Percentiles rank a stretch among this genome's conserved stretches.
Conservation (phyloP, 2,888 invertebrate genomes). For the Homarus gammarus region DNA sequence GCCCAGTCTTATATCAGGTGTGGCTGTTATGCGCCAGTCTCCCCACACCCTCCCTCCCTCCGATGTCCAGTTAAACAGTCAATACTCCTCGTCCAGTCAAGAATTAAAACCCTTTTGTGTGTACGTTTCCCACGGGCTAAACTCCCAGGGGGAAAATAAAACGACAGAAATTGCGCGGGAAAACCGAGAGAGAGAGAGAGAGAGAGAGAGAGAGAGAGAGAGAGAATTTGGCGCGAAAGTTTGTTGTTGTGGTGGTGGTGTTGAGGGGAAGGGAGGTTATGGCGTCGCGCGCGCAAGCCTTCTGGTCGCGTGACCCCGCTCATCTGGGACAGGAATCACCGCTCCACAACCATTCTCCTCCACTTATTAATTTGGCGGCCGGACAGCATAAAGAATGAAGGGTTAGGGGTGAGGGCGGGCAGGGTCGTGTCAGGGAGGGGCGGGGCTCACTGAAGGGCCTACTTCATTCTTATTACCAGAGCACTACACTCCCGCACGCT, state of each 20-base stretch:
- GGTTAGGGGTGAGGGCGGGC: neutral
- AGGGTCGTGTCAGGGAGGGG: neutral
- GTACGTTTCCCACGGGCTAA: conserved; percentile 23
- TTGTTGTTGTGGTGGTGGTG: neutral
- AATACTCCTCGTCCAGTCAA: neutral
- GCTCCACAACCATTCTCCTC: conserved; percentile 43
- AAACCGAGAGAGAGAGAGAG: neutral
- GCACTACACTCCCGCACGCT: neutral
- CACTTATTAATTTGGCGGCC: conserved; percentile 57
- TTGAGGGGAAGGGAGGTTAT: neutral
- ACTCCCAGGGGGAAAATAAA: conserved; percentile 22
- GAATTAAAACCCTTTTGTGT: conserved; percentile 17
- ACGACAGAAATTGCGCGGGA: neutral
- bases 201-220: neutral
- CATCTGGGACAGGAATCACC: conserved; percentile 41
- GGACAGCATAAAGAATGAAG: conserved; percentile 41
- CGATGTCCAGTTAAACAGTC: neutral
- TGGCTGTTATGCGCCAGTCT: neutral
- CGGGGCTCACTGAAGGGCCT: neutral
- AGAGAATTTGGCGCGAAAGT: neutral
- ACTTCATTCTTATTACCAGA: too few relatives aligned
- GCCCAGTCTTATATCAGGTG: neutral
- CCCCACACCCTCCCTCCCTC: neutral
- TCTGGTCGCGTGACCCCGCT: conserved; percentile 22
- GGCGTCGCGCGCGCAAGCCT: neutral